These are phyloP conservation scores for Drosophila aff. DNA, from an alignment of 1,140 invertebrate genomes.

Conservation along the genomic window DNA sequence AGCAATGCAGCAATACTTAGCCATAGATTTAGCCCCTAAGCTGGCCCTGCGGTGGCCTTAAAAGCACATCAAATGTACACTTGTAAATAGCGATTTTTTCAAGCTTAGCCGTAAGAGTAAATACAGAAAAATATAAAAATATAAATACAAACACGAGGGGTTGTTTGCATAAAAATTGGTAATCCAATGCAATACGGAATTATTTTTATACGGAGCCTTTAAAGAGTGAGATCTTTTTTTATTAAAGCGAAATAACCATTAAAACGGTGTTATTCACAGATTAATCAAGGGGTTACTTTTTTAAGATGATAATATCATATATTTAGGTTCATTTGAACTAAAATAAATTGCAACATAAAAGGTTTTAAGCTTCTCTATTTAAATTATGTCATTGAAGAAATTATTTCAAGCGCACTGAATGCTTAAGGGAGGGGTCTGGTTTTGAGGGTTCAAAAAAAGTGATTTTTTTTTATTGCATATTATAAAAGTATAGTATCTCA, in stretches of 20 bases:
- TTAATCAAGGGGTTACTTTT: no score
- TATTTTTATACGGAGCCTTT: not conserved
- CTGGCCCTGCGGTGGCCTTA: constrained; percentile 61
- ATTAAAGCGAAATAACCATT: no score
- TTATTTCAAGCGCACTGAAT: no score
- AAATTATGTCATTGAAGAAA: no score
- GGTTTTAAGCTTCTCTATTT: not conserved
- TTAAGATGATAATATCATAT: no score
- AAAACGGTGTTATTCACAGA: not conserved
- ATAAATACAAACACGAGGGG: constrained; percentile 12
- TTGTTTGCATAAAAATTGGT: constrained; percentile 18
- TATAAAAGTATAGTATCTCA: no score
- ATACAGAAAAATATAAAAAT: constrained; percentile 15
- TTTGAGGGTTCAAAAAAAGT: no score
- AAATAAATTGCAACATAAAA: no score
- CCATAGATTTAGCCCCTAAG: constrained; percentile 47
- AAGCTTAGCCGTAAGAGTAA: constrained; percentile 51
- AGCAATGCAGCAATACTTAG: constrained; percentile 21
- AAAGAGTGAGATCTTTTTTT: not conserved
- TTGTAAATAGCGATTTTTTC: constrained; percentile 64
- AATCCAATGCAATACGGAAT: constrained; percentile 5
- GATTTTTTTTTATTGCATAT: no score
- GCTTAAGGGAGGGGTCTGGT: no score
- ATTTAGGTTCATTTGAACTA: no score
- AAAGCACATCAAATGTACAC: constrained; percentile 71